Evolutionary conservation across 2,888 invertebrate species (phyloP).

Genomic region (Spialia ferax): DNA sequence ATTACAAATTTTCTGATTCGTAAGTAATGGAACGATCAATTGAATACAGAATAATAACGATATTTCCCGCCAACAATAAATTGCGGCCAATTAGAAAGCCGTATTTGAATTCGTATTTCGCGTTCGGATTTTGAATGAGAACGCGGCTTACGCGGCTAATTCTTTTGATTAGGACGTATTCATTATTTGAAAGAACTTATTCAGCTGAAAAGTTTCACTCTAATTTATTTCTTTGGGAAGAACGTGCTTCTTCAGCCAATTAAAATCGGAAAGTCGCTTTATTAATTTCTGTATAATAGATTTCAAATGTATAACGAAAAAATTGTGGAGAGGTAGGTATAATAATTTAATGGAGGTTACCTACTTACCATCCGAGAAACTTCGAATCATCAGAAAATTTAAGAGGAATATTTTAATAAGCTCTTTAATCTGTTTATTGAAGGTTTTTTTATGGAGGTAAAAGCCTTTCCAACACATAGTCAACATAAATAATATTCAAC

Average conservation of each 20-base stretch:
- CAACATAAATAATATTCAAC: too few relatives aligned
- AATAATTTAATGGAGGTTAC: too few relatives aligned
- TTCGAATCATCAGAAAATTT: too few relatives aligned
- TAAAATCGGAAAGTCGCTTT: slow-evolving; percentile 19
- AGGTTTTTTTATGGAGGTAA: too few relatives aligned
- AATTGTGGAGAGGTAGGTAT: background rate
- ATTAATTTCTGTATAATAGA: background rate
- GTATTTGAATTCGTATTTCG: slow-evolving; percentile 47
- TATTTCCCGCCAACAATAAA: slow-evolving; percentile 44
- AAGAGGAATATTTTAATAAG: too few relatives aligned
- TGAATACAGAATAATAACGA: slow-evolving; percentile 46
- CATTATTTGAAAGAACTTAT: slow-evolving; percentile 36
- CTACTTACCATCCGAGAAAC: too few relatives aligned
- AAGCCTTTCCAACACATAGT: too few relatives aligned
- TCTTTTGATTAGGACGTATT: slow-evolving; percentile 39
- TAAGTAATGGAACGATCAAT: slow-evolving; percentile 37
- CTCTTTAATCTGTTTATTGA: too few relatives aligned
- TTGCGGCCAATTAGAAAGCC: slow-evolving; percentile 45
- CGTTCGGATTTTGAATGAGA: slow-evolving; percentile 45
- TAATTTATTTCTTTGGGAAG: slow-evolving; percentile 17
- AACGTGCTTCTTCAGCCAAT: slow-evolving; percentile 30
- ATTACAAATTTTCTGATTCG: slow-evolving; percentile 5
- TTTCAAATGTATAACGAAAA: background rate
- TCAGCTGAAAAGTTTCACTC: slow-evolving; percentile 27
- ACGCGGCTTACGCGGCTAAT: slow-evolving; percentile 41